Evolutionary conservation across 2,888 invertebrate genomes (phyloP), one percentile per base, ranked within the genome.

Genomic region (Resseliella maxima): DNA sequence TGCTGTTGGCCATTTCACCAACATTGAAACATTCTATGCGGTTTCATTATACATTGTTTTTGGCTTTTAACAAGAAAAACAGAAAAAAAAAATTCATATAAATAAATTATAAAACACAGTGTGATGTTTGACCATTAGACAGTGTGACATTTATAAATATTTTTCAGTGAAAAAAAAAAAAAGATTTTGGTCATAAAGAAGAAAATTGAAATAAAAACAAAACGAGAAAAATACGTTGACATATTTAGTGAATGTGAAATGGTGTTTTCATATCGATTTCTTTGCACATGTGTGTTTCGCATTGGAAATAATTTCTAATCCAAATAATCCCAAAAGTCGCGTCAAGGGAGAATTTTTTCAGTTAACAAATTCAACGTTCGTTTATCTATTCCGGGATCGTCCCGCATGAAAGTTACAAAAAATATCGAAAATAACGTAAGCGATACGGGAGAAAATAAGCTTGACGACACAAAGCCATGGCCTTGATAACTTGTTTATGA

Each of bases 401-500:
- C 72, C 31, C 5, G 5, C 24, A 24, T 24, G 21, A 50, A 21
- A 50, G 15, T 3, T 2, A 59, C n/a, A 59, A 24, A 59, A 59
- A 24, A 59, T 24, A 27, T 31, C 72, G 31, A 0, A 72, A 35
- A 31, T 31, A 72, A 72, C 31, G 15, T 31, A 59, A 27, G 24
- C 50, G 21, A 50, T 18, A 8, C 10, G 50, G 15, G 15, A 50
- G 21, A 18, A 50, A 50, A 21, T 50, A 50, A 50, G 10, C 15
- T n/a, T n/a, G n/a, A n/a, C 31, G 72, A 72, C 72, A 72, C 0
- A 72, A 72, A 72, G 72, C 31, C 35, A 18, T 72, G 72, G 72
- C 12, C 31, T 72, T 15, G 72, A 72, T 72, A 31, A 31, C 12
- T 72, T 72, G 72, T 72, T 72, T 72, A 72, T 72, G 35, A 72